Percentiles rank a stretch among this genome's conserved stretches.
phyloP scores from a whole-genome alignment of 2,797 vertebrate genomes.

The Enoplosus armatus region DNA sequence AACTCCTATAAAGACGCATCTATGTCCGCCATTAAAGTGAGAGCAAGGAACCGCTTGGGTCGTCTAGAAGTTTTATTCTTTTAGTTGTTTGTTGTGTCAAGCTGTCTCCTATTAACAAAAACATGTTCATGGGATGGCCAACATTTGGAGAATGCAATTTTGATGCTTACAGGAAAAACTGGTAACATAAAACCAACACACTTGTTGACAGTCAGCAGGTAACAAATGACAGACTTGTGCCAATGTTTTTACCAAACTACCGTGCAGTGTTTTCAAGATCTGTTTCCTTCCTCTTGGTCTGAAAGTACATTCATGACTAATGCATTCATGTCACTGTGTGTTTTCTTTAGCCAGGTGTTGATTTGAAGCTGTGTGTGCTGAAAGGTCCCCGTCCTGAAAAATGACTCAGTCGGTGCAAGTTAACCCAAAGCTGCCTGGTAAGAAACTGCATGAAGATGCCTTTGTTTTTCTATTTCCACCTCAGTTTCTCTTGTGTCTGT shows the following conservation, averaged over 20 bases:
- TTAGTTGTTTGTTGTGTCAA: background rate
- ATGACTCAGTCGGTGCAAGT: conserved; percentile 94
- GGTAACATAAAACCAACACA: background rate
- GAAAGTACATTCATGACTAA: conserved; percentile 15
- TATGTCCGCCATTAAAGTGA: conserved; percentile 17
- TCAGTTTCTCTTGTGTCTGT: background rate
- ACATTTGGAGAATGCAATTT: conserved; percentile 1
- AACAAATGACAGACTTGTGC: background rate
- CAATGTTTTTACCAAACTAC: conserved; percentile 2
- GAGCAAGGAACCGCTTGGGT: conserved; percentile 5
- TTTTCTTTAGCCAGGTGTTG: conserved; percentile 73
- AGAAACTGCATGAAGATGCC: conserved; percentile 56
- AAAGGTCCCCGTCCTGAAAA: conserved; percentile 72
- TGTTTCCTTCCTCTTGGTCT: conserved; percentile 14
- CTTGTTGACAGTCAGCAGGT: background rate
- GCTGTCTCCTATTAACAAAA: conserved; percentile 4
- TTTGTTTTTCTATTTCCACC: conserved; percentile 4
- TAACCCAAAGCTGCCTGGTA: conserved; percentile 93
- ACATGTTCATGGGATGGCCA: background rate
- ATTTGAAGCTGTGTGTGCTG: conserved; percentile 69
- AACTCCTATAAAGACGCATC: conserved; percentile 29
- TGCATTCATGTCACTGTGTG: conserved; percentile 26
- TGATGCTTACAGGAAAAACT: background rate
- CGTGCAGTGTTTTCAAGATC: conserved; percentile 12
- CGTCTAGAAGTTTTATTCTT: background rate